Evolutionary conservation across 2,113 vertebrate species (phyloP), one percentile per base, ranked within the genome.

Genomic region (Rattus rattus): DNA sequence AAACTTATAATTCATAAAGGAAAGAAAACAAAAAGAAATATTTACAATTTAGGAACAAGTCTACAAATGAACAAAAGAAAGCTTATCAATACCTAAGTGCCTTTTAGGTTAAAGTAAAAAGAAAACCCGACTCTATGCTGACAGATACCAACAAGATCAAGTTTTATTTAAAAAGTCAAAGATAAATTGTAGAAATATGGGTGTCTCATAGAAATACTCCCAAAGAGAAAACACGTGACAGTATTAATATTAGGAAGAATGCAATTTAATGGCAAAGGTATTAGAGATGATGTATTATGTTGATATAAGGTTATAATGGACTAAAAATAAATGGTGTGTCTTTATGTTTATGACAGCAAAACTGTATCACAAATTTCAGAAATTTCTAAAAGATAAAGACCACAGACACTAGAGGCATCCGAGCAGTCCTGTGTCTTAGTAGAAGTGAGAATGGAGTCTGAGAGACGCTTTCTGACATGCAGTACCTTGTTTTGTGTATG

Each of bases 51-150:
- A 90, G 24, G 26, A 92, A 61, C 10, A 94, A 76, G 2, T 83
- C 52, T n/a, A 65, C 81, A 90, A 81, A 67, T 95, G 81, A 81
- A 92, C 76, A 61, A 95, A 72, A 73, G 43, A 83, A 92, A 90
- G 63, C 24, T 20, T 65, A 56, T 83, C 67, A 72, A 94, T 14
- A 77, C 54, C 88, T 16, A 92, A 92, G 33, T 90, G 52, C 81
- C 2, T 83, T 30, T 87, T 77, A 88, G 10, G 39, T 54, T 95
- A 36, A 39, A 22, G 1, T 93, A 77, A 70, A 96, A 85, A 94
- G 30, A 85, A 86, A 95, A 69, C 20, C 14, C 16, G 63, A 9
- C 63, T 89, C 19, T 94, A 24, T 92, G 26, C 28, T 80, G 30
- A 92, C 24, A 94, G 22, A 79, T 72, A 85, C 47, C n/a, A 54